phyloP scores from a whole-genome alignment of 64 coral and sea anemone species.

The Acropora yongei region DNA sequence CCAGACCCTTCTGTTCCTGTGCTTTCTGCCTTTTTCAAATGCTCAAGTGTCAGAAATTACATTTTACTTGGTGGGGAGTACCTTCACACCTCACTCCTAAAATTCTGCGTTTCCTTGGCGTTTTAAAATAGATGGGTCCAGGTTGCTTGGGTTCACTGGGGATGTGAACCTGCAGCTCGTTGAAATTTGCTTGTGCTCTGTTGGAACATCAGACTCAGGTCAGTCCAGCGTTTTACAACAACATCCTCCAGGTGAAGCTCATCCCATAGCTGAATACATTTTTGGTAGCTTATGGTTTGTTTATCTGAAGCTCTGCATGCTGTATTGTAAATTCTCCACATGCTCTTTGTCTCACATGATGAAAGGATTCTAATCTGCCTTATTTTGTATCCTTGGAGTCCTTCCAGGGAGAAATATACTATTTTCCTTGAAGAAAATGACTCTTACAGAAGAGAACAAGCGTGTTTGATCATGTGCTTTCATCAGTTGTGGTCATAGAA shows the following conservation, averaged over 20 bases:
- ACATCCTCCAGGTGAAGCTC: conserved; percentile 36
- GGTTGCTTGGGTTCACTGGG: conserved; percentile 5
- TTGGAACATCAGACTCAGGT: conserved; percentile 59
- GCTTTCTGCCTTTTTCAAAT: too few relatives aligned
- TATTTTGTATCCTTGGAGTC: background rate
- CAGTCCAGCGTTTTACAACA: conserved; percentile 25
- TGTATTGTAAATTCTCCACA: conserved; percentile 13
- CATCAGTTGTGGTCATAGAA: too few relatives aligned
- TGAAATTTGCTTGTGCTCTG: conserved; percentile 46
- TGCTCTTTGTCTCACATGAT: conserved; percentile 8
- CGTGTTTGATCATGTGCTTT: too few relatives aligned
- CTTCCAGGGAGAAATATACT: background rate
- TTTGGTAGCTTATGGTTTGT: conserved; percentile 18
- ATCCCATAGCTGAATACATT: conserved; percentile 54
- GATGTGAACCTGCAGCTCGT: conserved; percentile 49
- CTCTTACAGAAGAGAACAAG: background rate
- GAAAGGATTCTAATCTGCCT: conserved; percentile 35
- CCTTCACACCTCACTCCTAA: background rate
- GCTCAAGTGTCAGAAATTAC: too few relatives aligned
- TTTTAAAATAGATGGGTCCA: conserved; percentile 57
- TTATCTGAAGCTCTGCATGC: background rate
- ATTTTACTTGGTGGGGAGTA: background rate
- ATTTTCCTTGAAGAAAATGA: background rate
- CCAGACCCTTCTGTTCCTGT: too few relatives aligned
- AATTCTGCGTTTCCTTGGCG: conserved; percentile 12